These are phyloP conservation scores for Chalcis sispes DNA, from an alignment of 2,888 invertebrate species.

Conservation along the genomic window DNA sequence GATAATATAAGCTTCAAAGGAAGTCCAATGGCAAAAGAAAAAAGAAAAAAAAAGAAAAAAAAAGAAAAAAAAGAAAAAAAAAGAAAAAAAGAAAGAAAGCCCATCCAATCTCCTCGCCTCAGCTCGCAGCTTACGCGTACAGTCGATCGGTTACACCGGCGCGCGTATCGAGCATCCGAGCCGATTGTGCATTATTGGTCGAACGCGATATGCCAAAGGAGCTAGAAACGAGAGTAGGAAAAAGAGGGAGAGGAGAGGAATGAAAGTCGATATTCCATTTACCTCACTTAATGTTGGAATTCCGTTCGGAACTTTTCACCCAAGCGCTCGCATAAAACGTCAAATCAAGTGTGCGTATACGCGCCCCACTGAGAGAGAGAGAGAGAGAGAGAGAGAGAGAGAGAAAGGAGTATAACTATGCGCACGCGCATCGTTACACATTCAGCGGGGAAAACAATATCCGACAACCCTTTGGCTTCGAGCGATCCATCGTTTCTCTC, in stretches of 20 bases:
- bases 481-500: too few relatives aligned
- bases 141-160: neutral
- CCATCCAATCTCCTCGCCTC: slow-evolving; percentile 24
- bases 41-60: too few relatives aligned
- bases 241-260: neutral
- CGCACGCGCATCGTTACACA: too few relatives aligned
- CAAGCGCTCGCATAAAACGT: slow-evolving; percentile 29
- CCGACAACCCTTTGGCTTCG: too few relatives aligned
- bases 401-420: too few relatives aligned
- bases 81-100: neutral
- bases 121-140: neutral
- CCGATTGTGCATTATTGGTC: slow-evolving; percentile 33
- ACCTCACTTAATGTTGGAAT: slow-evolving; percentile 42
- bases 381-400: too few relatives aligned
- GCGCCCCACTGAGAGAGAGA: neutral
- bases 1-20: too few relatives aligned
- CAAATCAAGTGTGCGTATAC: slow-evolving; percentile 35
- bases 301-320: slow-evolving; percentile 11
- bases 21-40: too few relatives aligned
- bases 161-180: neutral
- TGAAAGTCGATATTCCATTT: slow-evolving; percentile 53
- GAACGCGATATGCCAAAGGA: neutral
- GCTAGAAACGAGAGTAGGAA: too few relatives aligned
- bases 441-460: too few relatives aligned
- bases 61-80: too few relatives aligned